These are phyloP conservation scores for Archaeoteleia sp. DNA, from an alignment of 2,888 invertebrate genomes.

Conservation along the genomic window DNA sequence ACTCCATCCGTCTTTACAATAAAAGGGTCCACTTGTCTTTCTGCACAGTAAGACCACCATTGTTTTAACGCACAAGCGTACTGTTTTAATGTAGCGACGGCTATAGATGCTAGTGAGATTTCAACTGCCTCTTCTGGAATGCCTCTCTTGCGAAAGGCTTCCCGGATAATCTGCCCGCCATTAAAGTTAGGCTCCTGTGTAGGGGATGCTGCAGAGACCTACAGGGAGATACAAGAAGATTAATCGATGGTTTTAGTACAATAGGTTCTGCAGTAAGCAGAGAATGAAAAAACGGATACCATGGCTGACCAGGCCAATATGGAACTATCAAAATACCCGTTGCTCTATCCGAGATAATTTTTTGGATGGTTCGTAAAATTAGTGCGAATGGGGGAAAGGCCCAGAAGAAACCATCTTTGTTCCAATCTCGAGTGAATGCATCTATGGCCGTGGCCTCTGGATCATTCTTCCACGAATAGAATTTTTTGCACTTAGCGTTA, in stretches of 20 bases:
- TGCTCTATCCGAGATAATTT: constrained; percentile 16
- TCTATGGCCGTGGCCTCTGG: constrained; percentile 16
- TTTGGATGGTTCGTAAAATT: constrained; percentile 28
- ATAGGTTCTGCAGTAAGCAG: not conserved
- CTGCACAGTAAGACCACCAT: constrained; percentile 50
- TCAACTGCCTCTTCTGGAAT: constrained; percentile 25
- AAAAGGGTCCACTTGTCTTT: constrained; percentile 8
- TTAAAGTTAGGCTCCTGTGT: not conserved
- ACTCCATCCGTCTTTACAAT: not conserved
- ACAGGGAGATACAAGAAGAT: constrained; percentile 21
- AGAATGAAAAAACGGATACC: constrained; percentile 1
- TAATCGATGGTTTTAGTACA: not conserved
- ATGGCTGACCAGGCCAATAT: constrained; percentile 7
- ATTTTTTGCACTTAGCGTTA: constrained; percentile 26
- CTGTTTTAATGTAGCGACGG: constrained; percentile 47
- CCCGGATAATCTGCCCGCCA: constrained; percentile 16
- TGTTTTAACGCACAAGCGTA: constrained; percentile 48
- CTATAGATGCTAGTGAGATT: constrained; percentile 50
- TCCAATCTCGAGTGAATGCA: constrained; percentile 34
- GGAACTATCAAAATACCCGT: constrained; percentile 5
- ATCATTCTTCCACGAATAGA: constrained; percentile 28
- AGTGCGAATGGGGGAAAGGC: constrained; percentile 37
- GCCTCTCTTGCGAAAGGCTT: constrained; percentile 1
- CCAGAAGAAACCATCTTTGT: constrained; percentile 18
- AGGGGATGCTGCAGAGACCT: constrained; percentile 9